Evolutionary conservation across 2,113 vertebrate genomes (phyloP).

Genomic region (Columba livia): DNA sequence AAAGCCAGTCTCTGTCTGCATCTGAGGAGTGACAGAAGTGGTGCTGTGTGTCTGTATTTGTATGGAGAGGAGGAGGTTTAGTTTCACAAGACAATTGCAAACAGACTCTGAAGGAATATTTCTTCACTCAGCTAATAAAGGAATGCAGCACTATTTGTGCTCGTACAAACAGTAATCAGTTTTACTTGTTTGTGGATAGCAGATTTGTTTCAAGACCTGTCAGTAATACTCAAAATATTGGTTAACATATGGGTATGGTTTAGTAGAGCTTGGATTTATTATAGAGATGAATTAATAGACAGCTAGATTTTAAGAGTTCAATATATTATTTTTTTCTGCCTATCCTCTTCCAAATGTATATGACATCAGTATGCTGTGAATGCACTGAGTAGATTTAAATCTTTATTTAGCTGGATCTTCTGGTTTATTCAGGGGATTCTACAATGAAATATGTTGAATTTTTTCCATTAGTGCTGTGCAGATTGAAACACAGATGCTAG

Average conservation of each 20-base stretch:
- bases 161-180: neutral
- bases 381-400: slow-evolving; percentile 38
- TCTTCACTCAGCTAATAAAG: neutral
- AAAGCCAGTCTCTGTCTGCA: neutral
- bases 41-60: neutral
- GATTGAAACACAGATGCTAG: slow-evolving; percentile 63
- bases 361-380: slow-evolving; percentile 20
- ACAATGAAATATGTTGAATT: slow-evolving; percentile 35
- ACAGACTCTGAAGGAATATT: neutral
- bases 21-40: neutral
- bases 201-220: slow-evolving; percentile 42
- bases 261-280: slow-evolving; percentile 7
- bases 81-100: neutral
- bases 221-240: slow-evolving; percentile 41
- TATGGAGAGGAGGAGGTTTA: neutral
- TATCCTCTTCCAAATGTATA: neutral
- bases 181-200: slow-evolving; percentile 4
- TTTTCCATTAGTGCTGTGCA: slow-evolving; percentile 35
- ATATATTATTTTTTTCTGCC: neutral
- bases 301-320: slow-evolving; percentile 15
- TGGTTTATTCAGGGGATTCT: slow-evolving; percentile 35
- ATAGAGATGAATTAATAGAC: neutral
- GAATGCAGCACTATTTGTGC: neutral
- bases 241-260: neutral
- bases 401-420: slow-evolving; percentile 62